A percentile compares a stretch with the other conserved stretches of the same genome.
phyloP scores from a whole-genome alignment of 1,140 invertebrate species.

The Galleria mellonella region DNA sequence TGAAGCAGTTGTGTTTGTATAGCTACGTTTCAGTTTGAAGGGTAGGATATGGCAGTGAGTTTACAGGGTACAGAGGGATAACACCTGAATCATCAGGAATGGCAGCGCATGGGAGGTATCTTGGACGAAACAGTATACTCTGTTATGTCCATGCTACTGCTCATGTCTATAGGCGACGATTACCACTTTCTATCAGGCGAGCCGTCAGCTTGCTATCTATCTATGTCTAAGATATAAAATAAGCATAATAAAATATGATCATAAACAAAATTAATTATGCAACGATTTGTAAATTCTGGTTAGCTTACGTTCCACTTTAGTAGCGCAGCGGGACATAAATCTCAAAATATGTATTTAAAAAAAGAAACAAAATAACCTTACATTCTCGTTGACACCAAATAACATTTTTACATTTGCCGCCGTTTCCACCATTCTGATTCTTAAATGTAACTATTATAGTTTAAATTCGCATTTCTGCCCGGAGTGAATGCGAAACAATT shows the following conservation, averaged over 20 bases:
- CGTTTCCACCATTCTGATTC: background rate
- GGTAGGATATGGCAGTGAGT: too few species aligned
- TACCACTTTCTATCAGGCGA: too few species aligned
- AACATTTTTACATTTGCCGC: background rate
- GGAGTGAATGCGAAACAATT: background rate
- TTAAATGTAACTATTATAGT: background rate
- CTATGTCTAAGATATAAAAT: background rate
- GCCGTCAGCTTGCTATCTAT: too few species aligned
- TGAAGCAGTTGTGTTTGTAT: too few species aligned
- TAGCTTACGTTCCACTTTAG: slow-evolving; percentile 3
- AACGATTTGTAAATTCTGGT: slow-evolving; percentile 3
- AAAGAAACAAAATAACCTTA: slow-evolving; percentile 37
- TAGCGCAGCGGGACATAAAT: slow-evolving; percentile 40
- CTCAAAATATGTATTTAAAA: slow-evolving; percentile 32
- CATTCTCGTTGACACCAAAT: slow-evolving; percentile 38
- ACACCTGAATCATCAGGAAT: too few species aligned
- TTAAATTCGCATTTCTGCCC: background rate
- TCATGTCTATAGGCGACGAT: too few species aligned
- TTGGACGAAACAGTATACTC: too few species aligned
- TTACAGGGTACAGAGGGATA: too few species aligned
- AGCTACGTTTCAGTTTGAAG: too few species aligned
- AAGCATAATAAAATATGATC: background rate
- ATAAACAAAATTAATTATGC: slow-evolving; percentile 5
- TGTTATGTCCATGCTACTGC: too few species aligned
- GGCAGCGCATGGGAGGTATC: too few species aligned